Evolutionary conservation across 2,797 vertebrate genomes (phyloP), one percentile per base, ranked within the genome.

Genomic region (Pangasius mekongensis): DNA sequence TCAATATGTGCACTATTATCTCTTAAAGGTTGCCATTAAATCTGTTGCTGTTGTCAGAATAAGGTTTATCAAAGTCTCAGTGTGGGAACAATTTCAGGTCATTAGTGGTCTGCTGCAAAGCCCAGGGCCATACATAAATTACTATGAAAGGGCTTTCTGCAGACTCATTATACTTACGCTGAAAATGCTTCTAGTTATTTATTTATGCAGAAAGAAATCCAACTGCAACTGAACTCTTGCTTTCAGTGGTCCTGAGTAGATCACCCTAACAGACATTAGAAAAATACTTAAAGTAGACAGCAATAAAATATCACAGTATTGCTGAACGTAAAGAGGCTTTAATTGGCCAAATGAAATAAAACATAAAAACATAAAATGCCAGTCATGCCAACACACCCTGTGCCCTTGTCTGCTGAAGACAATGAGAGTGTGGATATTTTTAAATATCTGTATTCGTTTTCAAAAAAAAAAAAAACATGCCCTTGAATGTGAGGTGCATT

Each of bases 61-160:
- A 14, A 83, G 71, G 76, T 89, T 86, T 86, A 86, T 87, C 71
- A 77, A 85, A 64, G 3, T n/a, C 62, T 84, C 64, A 6, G 74
- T 62, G 47, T 83, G 73, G 62, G 81, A 88, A 86, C 52, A 13
- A 66, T 90, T 88, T 90, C 81, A 74, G 87, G 78, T 89, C 87
- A 87, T 89, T 88, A 86, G 89, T 82, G 77, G 52, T 62, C 73
- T 84, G 83, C 76, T 81, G 36, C 62, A 82, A 87, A 89, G 85
- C 85, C 73, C 47, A 39, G n/a, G 33, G 78, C 84, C 66, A 58
- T 83, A 84, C 80, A 85, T 87, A 84, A 86, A 89, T 85, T 77
- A 49, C 54, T 56, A 49, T 49, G 71, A 86, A 82, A 74, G 85
- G 67, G 58, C 54, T 39, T 86, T 86, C 58, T 86, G 69, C 33